Conservation (phyloP, 2,888 invertebrate species). For the Lasioglossum villosulum region DNA sequence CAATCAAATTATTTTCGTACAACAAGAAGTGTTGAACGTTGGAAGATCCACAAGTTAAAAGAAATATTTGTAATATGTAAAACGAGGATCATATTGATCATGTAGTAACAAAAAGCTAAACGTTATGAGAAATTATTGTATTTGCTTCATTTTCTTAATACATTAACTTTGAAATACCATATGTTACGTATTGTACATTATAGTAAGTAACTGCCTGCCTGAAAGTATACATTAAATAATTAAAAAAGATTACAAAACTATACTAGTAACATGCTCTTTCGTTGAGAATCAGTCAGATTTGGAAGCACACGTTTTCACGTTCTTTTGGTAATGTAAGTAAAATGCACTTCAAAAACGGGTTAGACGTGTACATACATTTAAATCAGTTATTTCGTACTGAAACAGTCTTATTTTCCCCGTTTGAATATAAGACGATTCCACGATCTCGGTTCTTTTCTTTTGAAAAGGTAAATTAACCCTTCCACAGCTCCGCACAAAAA, state of each 20-base stretch:
- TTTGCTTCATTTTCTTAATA: slow-evolving; percentile 47
- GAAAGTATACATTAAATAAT: slow-evolving; percentile 40
- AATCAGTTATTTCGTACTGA: slow-evolving; percentile 12
- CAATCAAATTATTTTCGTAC: slow-evolving; percentile 10
- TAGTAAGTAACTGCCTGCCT: slow-evolving; percentile 48
- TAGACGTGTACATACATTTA: slow-evolving; percentile 8
- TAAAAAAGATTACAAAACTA: slow-evolving; percentile 46
- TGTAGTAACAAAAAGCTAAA: background rate
- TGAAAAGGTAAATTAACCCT: background rate
- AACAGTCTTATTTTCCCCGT: slow-evolving; percentile 6
- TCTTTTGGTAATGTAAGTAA: slow-evolving; percentile 27
- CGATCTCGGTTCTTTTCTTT: background rate
- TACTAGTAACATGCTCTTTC: slow-evolving; percentile 31
- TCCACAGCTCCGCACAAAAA: background rate
- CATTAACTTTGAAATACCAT: slow-evolving; percentile 39
- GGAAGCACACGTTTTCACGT: slow-evolving; percentile 41
- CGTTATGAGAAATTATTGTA: slow-evolving; percentile 51
- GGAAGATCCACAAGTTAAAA: background rate
- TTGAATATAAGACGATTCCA: background rate
- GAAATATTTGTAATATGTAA: background rate
- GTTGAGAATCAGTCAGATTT: slow-evolving; percentile 37
- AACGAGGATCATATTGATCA: background rate
- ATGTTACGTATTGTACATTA: slow-evolving; percentile 31
- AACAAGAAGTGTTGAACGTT: background rate
- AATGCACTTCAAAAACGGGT: slow-evolving; percentile 29